phyloP scores from a whole-genome alignment of 1,140 invertebrate species.

The Cyclina sinensis region DNA sequence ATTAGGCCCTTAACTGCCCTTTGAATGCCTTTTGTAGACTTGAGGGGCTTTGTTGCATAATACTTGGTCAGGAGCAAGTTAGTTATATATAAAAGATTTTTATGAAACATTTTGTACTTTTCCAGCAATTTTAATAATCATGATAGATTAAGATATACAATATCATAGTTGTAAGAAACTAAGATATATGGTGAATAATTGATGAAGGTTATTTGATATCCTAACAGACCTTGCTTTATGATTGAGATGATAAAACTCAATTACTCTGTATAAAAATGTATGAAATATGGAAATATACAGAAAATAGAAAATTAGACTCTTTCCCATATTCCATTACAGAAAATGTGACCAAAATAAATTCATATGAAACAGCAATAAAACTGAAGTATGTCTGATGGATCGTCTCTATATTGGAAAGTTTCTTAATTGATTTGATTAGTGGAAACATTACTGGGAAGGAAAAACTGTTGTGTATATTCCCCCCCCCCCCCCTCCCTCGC shows the following conservation, averaged over 20 bases:
- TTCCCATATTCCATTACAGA: conserved; percentile 25
- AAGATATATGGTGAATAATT: conserved; percentile 25
- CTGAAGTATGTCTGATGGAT: neutral
- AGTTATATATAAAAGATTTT: too few species aligned
- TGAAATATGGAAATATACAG: conserved; percentile 43
- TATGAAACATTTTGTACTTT: neutral
- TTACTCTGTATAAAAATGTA: conserved; percentile 32
- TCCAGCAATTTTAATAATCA: neutral
- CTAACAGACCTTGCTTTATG: neutral
- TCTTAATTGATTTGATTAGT: conserved; percentile 34
- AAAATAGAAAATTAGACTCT: conserved; percentile 27
- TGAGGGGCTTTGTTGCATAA: too few species aligned
- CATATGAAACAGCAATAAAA: conserved; percentile 25
- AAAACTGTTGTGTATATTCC: neutral
- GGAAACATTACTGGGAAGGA: neutral
- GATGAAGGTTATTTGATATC: conserved; percentile 39
- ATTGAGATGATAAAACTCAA: conserved; percentile 35
- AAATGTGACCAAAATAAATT: conserved; percentile 33
- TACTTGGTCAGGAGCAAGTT: too few species aligned
- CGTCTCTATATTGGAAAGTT: neutral
- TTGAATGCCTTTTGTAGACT: too few species aligned
- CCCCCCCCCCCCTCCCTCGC: neutral
- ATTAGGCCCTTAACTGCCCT: too few species aligned
- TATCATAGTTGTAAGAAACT: conserved; percentile 12
- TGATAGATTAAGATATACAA: conserved; percentile 30